Percentiles rank a stretch among this genome's conserved stretches.
Evolutionary conservation across 2,113 vertebrate species (phyloP).

Genomic region (Siphamia tubifer): DNA sequence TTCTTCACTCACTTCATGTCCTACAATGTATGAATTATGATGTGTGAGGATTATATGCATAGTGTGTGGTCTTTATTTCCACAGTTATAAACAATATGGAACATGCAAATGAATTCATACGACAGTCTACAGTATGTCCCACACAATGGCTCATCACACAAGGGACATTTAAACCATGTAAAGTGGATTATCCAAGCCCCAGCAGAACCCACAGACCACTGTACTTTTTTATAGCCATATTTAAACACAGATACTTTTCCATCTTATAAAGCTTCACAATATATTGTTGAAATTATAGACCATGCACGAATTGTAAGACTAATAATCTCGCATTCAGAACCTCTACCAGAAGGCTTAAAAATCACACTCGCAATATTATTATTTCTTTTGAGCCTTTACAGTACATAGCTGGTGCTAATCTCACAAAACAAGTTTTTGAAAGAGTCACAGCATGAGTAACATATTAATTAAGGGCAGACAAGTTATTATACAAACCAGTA

Average conservation of each 20-base stretch:
- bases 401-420: conserved; percentile 26
- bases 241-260: too few relatives aligned
- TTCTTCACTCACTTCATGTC: background rate
- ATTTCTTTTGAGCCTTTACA: conserved; percentile 39
- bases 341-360: conserved; percentile 9
- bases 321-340: background rate
- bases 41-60: too few relatives aligned
- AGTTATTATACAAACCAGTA: conserved; percentile 29
- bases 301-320: background rate
- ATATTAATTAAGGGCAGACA: conserved; percentile 36
- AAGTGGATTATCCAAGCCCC: too few relatives aligned
- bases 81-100: too few relatives aligned
- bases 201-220: too few relatives aligned
- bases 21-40: too few relatives aligned
- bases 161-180: too few relatives aligned
- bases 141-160: too few relatives aligned
- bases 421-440: background rate
- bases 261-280: background rate
- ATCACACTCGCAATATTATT: conserved; percentile 22
- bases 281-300: background rate
- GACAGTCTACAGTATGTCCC: too few relatives aligned
- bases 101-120: too few relatives aligned
- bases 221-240: too few relatives aligned
- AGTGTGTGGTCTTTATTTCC: too few relatives aligned
- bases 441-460: background rate